Conservation (phyloP, 2,113 vertebrate genomes). For the Mesembrinibis cayennensis region DNA sequence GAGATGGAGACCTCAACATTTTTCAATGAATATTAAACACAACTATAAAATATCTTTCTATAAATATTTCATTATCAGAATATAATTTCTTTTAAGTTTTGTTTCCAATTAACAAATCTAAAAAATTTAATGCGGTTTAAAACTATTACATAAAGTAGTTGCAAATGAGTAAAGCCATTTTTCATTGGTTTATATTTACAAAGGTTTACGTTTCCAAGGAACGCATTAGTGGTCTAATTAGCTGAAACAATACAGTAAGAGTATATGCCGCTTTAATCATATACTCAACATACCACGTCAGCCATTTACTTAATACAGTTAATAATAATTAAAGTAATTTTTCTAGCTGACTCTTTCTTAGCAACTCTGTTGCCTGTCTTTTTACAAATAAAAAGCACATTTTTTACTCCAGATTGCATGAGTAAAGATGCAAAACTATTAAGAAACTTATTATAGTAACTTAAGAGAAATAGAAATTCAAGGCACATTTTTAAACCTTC, state of each 20-base stretch:
- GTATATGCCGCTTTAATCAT: not conserved
- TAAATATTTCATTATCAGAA: not conserved
- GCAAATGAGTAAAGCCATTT: not conserved
- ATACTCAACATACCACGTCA: not conserved
- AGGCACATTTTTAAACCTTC: not conserved
- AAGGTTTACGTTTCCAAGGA: not conserved
- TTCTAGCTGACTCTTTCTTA: not conserved
- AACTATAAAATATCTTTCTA: not conserved
- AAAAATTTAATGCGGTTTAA: not conserved
- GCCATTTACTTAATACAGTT: not conserved
- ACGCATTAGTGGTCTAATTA: fast-evolving
- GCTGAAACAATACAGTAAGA: not conserved
- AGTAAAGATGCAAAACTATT: not conserved
- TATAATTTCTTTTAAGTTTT: not conserved
- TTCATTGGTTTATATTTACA: not conserved
- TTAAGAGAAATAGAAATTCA: not conserved
- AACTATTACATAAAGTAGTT: not conserved
- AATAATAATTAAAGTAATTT: not conserved
- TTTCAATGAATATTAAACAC: not conserved
- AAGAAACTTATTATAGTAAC: not conserved
- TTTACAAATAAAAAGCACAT: not conserved
- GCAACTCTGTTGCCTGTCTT: not conserved
- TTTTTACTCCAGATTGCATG: not conserved
- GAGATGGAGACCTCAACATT: not conserved
- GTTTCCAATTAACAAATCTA: not conserved